Evolutionary conservation across 1,140 invertebrate genomes (phyloP).

Genomic region (Drosophila pandora): DNA sequence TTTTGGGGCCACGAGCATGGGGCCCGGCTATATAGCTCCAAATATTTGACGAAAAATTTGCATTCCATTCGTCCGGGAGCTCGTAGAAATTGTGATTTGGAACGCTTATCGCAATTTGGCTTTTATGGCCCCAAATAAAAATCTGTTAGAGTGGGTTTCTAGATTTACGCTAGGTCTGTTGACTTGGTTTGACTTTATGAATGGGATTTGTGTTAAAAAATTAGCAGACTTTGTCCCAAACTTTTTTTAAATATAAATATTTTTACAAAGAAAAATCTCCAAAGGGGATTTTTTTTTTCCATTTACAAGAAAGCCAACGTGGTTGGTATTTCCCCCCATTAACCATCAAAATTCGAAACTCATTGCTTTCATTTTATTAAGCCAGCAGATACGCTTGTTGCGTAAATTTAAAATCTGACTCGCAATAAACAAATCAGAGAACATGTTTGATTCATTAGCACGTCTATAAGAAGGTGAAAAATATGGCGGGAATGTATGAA

Average conservation of each 20-base stretch:
- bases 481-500: conserved; percentile 35
- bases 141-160: conserved; percentile 14
- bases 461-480: conserved; percentile 14
- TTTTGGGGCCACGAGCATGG: not conserved
- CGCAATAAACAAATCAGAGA: conserved; percentile 59
- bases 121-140: conserved; percentile 40
- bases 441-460: conserved; percentile 53
- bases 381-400: conserved; percentile 41
- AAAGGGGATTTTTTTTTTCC: conserved; percentile 5
- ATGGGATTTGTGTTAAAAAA: conserved; percentile 25
- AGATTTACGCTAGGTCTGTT: conserved; percentile 7
- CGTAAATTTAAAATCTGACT: conserved; percentile 43
- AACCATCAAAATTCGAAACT: conserved; percentile 14
- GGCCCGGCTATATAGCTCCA: too few species aligned
- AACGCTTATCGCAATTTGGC: conserved; percentile 31
- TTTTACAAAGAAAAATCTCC: not conserved
- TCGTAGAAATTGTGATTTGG: conserved; percentile 7
- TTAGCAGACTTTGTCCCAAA: not conserved
- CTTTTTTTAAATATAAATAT: not conserved
- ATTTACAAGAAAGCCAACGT: conserved; percentile 14
- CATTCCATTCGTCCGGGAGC: conserved; percentile 16
- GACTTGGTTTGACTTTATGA: conserved; percentile 22
- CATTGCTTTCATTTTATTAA: conserved; percentile 7
- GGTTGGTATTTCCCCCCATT: not conserved
- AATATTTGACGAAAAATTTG: not conserved